These are phyloP conservation scores for Cephus cinctus DNA, from an alignment of 1,140 invertebrate genomes.

Conservation along the genomic window DNA sequence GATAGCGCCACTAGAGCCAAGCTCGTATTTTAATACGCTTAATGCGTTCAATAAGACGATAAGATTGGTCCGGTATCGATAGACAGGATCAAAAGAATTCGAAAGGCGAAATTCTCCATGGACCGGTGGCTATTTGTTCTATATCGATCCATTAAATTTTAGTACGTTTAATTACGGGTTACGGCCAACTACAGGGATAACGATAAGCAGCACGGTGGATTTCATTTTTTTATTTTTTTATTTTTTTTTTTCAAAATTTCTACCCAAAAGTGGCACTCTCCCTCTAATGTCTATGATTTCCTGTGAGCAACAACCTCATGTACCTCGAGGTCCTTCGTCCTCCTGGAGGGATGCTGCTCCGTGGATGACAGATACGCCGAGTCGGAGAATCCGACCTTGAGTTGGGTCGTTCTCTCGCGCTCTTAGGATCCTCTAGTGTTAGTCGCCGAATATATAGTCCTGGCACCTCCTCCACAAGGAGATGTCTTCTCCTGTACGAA, in stretches of 20 bases:
- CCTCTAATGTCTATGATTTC: no score
- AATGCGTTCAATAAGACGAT: conserved; percentile 40
- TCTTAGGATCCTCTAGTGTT: conserved; percentile 47
- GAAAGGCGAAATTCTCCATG: conserved; percentile 31
- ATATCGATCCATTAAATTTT: conserved; percentile 37
- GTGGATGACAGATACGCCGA: conserved; percentile 46
- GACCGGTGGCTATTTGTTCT: conserved; percentile 24
- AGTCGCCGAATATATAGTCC: conserved; percentile 49
- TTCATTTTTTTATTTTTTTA: no score
- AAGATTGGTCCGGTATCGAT: conserved; percentile 15
- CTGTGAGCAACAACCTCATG: no score
- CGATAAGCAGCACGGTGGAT: no score
- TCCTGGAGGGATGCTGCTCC: conserved; percentile 32
- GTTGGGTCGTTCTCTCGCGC: conserved; percentile 32
- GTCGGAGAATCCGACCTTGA: conserved; percentile 40
- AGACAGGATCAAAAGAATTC: no score
- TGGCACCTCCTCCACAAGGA: conserved; percentile 47
- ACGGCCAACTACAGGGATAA: not conserved
- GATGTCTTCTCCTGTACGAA: conserved; percentile 40
- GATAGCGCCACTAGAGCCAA: no score
- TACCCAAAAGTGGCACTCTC: no score
- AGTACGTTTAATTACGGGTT: conserved; percentile 43
- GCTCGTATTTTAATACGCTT: conserved; percentile 32
- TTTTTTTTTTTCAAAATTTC: no score
- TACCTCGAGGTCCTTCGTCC: conserved; percentile 43